Conservation (phyloP, 2,113 vertebrate species). For the Phalacrocorax brasilianus region DNA sequence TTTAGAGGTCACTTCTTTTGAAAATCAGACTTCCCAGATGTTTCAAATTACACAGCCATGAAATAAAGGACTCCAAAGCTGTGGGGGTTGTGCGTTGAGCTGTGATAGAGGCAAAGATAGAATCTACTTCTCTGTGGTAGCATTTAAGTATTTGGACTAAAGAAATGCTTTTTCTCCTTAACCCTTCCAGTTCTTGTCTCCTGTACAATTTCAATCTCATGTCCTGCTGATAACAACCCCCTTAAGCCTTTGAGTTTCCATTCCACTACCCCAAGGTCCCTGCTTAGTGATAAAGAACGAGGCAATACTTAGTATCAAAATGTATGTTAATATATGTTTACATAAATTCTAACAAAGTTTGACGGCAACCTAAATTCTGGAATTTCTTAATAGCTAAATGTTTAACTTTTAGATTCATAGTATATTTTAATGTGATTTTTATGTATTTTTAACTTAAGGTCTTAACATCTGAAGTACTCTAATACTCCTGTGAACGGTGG, state of each 20-base stretch:
- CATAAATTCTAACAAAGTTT: not conserved
- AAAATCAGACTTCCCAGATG: slow-evolving; percentile 21
- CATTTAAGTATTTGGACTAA: not conserved
- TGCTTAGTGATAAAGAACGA: not conserved
- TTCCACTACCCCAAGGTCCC: not conserved
- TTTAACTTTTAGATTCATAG: not conserved
- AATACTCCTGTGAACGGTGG: not conserved
- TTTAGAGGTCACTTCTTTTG: slow-evolving; percentile 19
- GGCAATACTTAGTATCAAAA: not conserved
- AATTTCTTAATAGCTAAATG: not conserved
- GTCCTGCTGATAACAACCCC: not conserved
- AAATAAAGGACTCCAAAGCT: not conserved
- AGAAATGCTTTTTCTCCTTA: not conserved
- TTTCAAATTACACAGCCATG: slow-evolving; percentile 9
- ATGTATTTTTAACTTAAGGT: not conserved
- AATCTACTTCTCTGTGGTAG: not conserved
- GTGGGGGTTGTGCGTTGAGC: not conserved
- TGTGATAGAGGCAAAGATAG: not conserved
- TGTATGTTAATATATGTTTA: not conserved
- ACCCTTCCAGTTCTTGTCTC: not conserved
- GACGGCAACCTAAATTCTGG: not conserved
- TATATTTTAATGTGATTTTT: not conserved
- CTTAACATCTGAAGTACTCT: not conserved
- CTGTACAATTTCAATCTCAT: not conserved
- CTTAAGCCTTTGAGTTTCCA: not conserved